These are phyloP conservation scores for Clunio marinus DNA, from an alignment of 2,888 invertebrate genomes.

Conservation along the genomic window DNA sequence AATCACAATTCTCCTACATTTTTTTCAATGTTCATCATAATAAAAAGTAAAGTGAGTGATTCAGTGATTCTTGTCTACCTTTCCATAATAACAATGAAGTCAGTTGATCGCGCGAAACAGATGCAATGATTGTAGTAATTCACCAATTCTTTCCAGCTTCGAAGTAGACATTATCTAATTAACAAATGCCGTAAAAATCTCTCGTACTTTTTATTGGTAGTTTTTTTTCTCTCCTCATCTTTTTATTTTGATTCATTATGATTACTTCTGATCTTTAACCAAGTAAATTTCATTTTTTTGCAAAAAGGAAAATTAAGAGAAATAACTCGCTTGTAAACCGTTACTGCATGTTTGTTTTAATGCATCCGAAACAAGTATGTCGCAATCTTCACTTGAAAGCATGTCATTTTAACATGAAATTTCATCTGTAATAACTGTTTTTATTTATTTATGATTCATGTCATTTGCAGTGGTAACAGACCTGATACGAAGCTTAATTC, in stretches of 20 bases:
- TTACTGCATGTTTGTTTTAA: neutral
- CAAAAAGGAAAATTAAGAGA: neutral
- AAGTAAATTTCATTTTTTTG: neutral
- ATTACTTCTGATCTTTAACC: slow-evolving; percentile 38
- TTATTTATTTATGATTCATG: no score
- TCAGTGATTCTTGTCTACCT: neutral
- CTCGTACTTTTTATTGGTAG: neutral
- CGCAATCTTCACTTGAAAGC: neutral
- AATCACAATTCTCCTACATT: no score
- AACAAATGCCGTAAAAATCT: neutral
- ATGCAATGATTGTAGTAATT: slow-evolving; percentile 13
- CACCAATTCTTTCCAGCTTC: neutral
- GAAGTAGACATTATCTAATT: slow-evolving; percentile 5
- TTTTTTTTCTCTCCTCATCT: no score
- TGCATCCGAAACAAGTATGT: slow-evolving; percentile 1
- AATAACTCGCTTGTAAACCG: neutral
- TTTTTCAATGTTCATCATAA: no score
- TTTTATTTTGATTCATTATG: slow-evolving; percentile 31
- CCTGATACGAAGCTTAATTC: no score
- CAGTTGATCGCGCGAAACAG: neutral
- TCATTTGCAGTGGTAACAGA: no score
- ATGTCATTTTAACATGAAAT: no score
- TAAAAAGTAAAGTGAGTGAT: no score
- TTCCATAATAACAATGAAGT: slow-evolving; percentile 13
- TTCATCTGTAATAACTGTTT: no score